Evolutionary conservation across 2,113 vertebrate genomes (phyloP).

Genomic region (Uria lomvia): DNA sequence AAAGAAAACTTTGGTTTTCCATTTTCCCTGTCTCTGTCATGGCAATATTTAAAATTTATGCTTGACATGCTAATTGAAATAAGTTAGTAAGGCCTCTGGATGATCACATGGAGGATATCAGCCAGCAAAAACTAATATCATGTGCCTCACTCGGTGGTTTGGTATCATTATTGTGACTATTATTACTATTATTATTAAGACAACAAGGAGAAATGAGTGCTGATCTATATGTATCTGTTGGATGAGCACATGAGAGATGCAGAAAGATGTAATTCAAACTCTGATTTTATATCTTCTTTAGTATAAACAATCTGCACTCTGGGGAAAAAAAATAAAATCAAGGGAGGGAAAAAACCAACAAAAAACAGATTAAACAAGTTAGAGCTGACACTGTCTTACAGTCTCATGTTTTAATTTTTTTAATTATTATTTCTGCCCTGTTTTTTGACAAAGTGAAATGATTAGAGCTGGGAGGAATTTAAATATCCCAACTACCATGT

Average conservation of each 20-base stretch:
- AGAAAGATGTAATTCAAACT: background rate
- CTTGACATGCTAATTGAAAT: conserved; percentile 63
- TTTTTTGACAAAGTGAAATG: background rate
- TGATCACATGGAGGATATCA: background rate
- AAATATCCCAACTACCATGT: background rate
- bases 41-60: conserved; percentile 46
- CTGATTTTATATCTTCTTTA: background rate
- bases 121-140: background rate
- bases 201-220: background rate
- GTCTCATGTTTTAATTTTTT: background rate
- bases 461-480: background rate
- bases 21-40: background rate
- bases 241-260: background rate
- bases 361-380: background rate
- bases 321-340: background rate
- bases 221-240: background rate
- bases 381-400: background rate
- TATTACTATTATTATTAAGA: background rate
- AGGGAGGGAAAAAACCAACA: background rate
- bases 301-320: background rate
- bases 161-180: background rate
- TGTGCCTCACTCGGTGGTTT: background rate
- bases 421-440: background rate
- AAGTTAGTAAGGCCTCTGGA: conserved; percentile 37
- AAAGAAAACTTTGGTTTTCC: conserved; percentile 18